phyloP scores from a whole-genome alignment of 2,113 vertebrate species.

The Alouatta palliata region DNA sequence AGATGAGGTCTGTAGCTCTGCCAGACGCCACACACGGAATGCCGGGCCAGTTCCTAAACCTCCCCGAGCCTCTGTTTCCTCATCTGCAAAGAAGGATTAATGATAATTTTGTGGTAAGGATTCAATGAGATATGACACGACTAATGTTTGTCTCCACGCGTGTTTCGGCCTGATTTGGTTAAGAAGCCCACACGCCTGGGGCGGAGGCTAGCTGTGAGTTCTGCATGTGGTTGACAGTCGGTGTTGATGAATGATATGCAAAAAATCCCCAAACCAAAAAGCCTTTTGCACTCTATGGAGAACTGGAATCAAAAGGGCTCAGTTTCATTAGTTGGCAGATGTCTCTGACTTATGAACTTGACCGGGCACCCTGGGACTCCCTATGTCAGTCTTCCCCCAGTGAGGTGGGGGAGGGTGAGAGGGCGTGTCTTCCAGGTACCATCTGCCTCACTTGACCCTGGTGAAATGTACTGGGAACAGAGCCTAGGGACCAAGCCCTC shows the following conservation, averaged over 20 bases:
- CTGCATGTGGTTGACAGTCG: background rate
- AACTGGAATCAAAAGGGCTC: background rate
- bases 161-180: background rate
- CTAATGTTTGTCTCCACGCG: background rate
- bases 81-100: background rate
- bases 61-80: background rate
- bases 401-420: no score
- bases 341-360: background rate
- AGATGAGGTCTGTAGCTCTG: background rate
- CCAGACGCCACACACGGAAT: background rate
- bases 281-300: background rate
- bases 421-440: accelerated
- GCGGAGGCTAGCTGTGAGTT: background rate
- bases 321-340: background rate
- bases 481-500: background rate
- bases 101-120: background rate
- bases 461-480: background rate
- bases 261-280: background rate
- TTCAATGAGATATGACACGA: background rate
- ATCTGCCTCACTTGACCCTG: background rate
- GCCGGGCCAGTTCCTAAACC: background rate
- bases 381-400: background rate
- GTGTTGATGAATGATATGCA: background rate
- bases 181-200: background rate
- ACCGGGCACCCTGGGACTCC: background rate